phyloP scores from a whole-genome alignment of 2,797 vertebrate species.

The Chaunax sp. region DNA sequence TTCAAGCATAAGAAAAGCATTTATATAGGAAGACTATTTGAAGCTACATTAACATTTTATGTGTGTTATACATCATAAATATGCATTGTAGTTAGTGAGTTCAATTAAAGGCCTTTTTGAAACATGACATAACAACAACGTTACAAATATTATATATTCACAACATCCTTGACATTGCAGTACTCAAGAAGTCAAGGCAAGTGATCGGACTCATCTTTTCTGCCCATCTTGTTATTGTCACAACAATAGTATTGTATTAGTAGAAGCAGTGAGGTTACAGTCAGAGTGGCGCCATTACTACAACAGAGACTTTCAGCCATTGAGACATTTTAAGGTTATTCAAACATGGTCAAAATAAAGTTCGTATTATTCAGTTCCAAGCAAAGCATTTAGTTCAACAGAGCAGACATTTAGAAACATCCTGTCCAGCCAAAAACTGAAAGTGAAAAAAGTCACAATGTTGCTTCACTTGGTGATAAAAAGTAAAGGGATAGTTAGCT shows the following conservation, averaged over 20 bases:
- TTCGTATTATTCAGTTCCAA: conserved; percentile 59
- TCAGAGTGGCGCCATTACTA: conserved; percentile 29
- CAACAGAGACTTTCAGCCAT: conserved; percentile 39
- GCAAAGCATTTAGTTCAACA: conserved; percentile 60
- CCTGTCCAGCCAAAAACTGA: conserved; percentile 26
- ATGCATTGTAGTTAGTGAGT: conserved; percentile 52
- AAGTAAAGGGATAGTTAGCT: conserved; percentile 66
- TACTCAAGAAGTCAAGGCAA: conserved; percentile 7
- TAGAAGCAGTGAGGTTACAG: conserved; percentile 72
- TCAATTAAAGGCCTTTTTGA: conserved; percentile 2
- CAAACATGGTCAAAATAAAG: neutral
- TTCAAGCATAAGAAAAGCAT: conserved; percentile 21
- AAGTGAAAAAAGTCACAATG: conserved; percentile 29
- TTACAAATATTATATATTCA: conserved; percentile 1
- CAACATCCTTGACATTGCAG: conserved; percentile 7
- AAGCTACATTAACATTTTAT: conserved; percentile 6
- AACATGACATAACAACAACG: conserved; percentile 13
- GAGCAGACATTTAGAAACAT: conserved; percentile 43
- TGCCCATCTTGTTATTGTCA: neutral
- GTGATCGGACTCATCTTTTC: conserved; percentile 13
- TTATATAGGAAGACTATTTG: conserved; percentile 18
- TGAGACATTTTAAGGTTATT: conserved; percentile 24
- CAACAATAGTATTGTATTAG: conserved; percentile 72
- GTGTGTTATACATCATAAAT: conserved; percentile 31
- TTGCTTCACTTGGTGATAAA: conserved; percentile 32